Base-by-base conservation (phyloP, 2,888 invertebrate genomes). In the Heliconius aoede region DNA sequence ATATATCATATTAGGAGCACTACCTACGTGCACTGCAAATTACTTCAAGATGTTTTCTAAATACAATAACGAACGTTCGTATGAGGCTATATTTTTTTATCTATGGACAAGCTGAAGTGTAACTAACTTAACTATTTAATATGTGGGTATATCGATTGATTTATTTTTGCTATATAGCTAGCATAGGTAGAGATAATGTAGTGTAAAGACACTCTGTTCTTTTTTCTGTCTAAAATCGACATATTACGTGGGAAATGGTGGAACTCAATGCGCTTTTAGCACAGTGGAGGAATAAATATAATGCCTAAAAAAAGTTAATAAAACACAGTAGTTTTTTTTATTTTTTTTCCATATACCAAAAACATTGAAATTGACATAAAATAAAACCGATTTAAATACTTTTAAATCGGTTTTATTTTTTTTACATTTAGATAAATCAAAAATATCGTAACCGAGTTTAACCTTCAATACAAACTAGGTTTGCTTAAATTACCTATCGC, bases 1-100 rank as follows among this genome's bases (percentile, higher is more conserved):
- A 78, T 82, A 80, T 80, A 82, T 82, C 81, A 82, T 79, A 72
- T 79, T 75, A 76, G 76, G 72, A 65, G 79, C 76, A 74, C 76
- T 76, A 73, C 76, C 74, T 76, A 76, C 79, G 76, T 76, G 78
- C 74, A 69, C 72, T 73, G 76, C 79, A 77, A 80, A 78, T 80
- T 78, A 77, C 74, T 78, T 71, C 62, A 76, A 76, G 69, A 76
- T 65, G 73, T 72, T 73, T 78, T 76, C 74, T 78, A 76, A 68
- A 78, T 64, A 67, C 65, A 36, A 69, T 58, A 55, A 74, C 51
- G 15, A 60, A 61, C 4, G 40, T 26, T 13, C 40, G 72, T 26
- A n/a, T 40, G 15, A 26, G 24, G 36, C 21, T 32, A 60, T 60
- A 72, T 72, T 58, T 32, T n/a, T 72, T 24, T 26, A 24, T 72